Evolutionary conservation across 2,797 vertebrate genomes (phyloP).

Genomic region (Gorsachius magnificus): DNA sequence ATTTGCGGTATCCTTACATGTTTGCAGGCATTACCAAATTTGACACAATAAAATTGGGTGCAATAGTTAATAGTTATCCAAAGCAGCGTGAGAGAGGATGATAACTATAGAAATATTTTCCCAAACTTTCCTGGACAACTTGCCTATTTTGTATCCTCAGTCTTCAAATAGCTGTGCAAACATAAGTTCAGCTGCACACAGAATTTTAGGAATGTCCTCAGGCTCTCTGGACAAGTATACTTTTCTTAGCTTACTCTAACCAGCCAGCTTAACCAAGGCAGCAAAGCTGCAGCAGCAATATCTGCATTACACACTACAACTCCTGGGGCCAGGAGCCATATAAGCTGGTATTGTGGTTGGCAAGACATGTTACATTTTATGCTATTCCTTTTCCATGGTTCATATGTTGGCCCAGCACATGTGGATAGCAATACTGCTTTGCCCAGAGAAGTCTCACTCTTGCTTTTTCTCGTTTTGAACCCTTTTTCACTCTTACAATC

Average conservation of each 20-base stretch:
- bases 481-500: neutral
- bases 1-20: neutral
- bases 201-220: neutral
- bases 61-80: neutral
- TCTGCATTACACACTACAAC: neutral
- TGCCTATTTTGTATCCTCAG: neutral
- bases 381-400: fast-evolving
- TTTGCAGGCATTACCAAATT: neutral
- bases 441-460: neutral
- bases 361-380: neutral
- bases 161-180: neutral
- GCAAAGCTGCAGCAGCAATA: neutral
- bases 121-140: neutral
- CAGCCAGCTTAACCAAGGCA: neutral
- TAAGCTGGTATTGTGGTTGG: neutral
- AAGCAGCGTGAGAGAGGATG: neutral
- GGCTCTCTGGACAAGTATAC: neutral
- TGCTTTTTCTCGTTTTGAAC: neutral
- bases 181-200: neutral
- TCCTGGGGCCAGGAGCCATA: neutral
- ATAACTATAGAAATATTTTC: neutral
- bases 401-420: neutral
- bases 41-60: neutral
- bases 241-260: neutral
- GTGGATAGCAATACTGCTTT: neutral